Evolutionary conservation across 2,797 vertebrate species (phyloP).

Genomic region (Sebastes elongatus): DNA sequence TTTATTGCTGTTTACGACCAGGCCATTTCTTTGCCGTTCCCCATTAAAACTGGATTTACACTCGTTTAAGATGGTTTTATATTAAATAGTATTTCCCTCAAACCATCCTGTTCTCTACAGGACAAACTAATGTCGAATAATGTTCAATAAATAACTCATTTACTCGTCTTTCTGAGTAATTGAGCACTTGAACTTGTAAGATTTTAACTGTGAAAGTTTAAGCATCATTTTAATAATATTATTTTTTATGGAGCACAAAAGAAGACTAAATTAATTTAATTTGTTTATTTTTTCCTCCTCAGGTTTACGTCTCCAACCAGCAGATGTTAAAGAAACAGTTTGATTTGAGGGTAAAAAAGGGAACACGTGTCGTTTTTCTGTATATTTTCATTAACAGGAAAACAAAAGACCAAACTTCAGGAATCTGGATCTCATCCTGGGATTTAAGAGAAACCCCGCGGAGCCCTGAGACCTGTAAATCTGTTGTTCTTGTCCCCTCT

Average conservation of each 20-base stretch:
- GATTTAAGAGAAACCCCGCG: background rate
- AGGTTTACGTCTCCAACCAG: background rate
- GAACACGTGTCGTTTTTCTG: background rate
- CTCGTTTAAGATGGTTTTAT: background rate
- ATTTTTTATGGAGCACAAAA: background rate
- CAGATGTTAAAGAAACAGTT: background rate
- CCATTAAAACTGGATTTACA: background rate
- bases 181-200: background rate
- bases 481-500: slow-evolving; percentile 10
- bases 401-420: background rate
- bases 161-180: background rate
- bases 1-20: background rate
- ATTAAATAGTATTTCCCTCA: background rate
- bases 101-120: background rate
- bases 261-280: background rate
- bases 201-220: background rate
- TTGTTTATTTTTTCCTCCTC: background rate
- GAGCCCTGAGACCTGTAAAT: background rate
- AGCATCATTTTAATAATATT: background rate
- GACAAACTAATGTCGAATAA: background rate
- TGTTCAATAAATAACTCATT: background rate
- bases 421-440: background rate
- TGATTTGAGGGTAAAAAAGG: too few relatives aligned
- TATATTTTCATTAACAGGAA: background rate
- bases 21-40: background rate